These are phyloP conservation scores for Nemurella pictetii DNA, from an alignment of 2,888 invertebrate species.

Conservation along the genomic window DNA sequence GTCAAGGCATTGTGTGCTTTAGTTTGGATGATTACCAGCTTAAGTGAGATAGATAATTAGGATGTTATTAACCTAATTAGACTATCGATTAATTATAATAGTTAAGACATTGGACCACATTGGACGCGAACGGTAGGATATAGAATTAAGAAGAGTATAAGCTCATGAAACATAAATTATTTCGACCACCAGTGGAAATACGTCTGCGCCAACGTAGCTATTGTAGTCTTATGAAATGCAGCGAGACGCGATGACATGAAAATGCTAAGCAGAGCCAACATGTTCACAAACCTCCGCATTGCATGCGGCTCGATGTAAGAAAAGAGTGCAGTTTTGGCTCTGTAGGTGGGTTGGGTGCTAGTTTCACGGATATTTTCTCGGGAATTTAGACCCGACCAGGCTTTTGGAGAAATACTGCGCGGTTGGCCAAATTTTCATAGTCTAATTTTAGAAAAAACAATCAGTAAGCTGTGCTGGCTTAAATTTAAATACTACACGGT, in stretches of 20 bases:
- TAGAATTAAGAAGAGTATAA: background rate
- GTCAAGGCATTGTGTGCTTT: background rate
- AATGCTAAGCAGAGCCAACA: background rate
- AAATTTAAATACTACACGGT: background rate
- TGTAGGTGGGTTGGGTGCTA: background rate
- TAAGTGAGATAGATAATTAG: background rate
- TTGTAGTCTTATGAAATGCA: background rate
- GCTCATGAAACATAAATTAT: background rate
- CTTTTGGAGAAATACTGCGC: background rate
- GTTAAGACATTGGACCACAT: background rate
- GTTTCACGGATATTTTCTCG: background rate
- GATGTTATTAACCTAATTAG: background rate
- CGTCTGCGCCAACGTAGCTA: background rate
- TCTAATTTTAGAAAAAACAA: constrained; percentile 17
- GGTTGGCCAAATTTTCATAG: background rate
- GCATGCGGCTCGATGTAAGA: background rate
- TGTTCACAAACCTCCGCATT: background rate
- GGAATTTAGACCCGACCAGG: background rate
- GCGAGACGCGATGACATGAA: background rate
- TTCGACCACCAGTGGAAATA: background rate
- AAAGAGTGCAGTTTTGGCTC: background rate
- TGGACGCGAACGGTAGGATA: too few species aligned
- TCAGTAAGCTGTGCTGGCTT: background rate
- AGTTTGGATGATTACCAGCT: background rate
- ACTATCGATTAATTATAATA: background rate